A percentile compares a stretch with the other conserved stretches of the same genome.
phyloP scores from a whole-genome alignment of 2,797 vertebrate species.

The Danio tinwini region DNA sequence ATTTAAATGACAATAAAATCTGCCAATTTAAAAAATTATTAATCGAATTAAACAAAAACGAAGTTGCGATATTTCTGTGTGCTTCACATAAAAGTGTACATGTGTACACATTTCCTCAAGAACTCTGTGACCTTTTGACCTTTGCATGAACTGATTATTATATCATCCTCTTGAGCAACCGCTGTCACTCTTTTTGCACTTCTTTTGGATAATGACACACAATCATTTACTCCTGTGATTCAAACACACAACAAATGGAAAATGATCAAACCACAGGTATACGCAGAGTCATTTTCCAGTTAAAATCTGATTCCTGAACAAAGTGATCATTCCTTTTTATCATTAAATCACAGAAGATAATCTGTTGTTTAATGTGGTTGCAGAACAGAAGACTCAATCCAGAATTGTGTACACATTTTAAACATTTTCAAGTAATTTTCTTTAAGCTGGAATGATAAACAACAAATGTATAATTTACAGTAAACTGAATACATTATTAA shows the following conservation, averaged over 20 bases:
- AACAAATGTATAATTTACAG: too few species aligned
- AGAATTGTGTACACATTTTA: too few species aligned
- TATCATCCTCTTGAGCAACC: conserved; percentile 28
- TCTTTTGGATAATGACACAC: background rate
- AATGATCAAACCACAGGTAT: background rate
- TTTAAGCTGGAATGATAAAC: too few species aligned
- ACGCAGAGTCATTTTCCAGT: background rate
- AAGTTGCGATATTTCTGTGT: background rate
- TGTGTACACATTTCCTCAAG: background rate
- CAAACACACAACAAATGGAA: background rate
- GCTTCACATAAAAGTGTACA: background rate
- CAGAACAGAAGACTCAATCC: too few species aligned
- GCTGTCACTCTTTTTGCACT: conserved; percentile 1
- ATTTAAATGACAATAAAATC: background rate
- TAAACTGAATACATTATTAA: too few species aligned
- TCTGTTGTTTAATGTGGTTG: background rate
- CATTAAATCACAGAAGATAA: background rate
- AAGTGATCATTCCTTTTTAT: background rate
- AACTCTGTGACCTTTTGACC: conserved; percentile 10
- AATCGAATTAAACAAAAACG: too few species aligned
- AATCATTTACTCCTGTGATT: background rate
- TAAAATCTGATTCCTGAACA: background rate
- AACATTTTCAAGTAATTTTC: too few species aligned
- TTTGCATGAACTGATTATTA: background rate
- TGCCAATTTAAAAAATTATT: too few species aligned